Conservation (phyloP, 2,888 invertebrate species). For the Thecocarcelia acutangulata region DNA sequence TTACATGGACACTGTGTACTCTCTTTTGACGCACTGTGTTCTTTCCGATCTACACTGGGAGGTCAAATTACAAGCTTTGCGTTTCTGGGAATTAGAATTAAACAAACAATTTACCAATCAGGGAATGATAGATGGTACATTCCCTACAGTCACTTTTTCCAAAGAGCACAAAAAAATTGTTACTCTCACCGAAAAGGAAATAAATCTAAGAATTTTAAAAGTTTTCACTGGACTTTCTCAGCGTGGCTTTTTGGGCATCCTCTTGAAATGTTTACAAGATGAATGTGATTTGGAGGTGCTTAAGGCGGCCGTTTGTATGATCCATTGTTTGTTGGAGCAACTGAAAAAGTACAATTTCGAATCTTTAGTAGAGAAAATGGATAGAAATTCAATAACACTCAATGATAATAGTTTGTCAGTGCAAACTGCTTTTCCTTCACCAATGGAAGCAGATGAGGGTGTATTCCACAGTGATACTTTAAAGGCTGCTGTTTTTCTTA, state of each 20-base stretch:
- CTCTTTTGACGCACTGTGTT: slow-evolving; percentile 86
- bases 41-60: slow-evolving; percentile 91
- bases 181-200: slow-evolving; percentile 85
- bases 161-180: slow-evolving; percentile 90
- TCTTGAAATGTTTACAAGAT: slow-evolving; percentile 85
- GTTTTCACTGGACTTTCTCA: slow-evolving; percentile 86
- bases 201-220: slow-evolving; percentile 83
- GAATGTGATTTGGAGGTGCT: slow-evolving; percentile 89
- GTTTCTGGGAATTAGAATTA: slow-evolving; percentile 88
- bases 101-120: slow-evolving; percentile 86
- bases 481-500: neutral
- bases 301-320: slow-evolving; percentile 84
- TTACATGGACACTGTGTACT: slow-evolving; percentile 84
- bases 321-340: slow-evolving; percentile 81
- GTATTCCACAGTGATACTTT: neutral
- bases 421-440: neutral
- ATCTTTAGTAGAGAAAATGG: slow-evolving; percentile 67
- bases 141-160: slow-evolving; percentile 90
- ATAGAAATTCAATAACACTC: slow-evolving; percentile 75
- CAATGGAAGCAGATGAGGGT: neutral
- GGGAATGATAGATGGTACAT: slow-evolving; percentile 91
- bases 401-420: neutral
- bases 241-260: slow-evolving; percentile 87
- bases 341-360: slow-evolving; percentile 84
- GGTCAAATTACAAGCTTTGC: slow-evolving; percentile 87